A percentile compares a stretch with the other conserved stretches of the same genome.
These are phyloP conservation scores for Patiria miniata DNA, from an alignment of 35 echinoderm and acorn worm species.

Conservation along the genomic window DNA sequence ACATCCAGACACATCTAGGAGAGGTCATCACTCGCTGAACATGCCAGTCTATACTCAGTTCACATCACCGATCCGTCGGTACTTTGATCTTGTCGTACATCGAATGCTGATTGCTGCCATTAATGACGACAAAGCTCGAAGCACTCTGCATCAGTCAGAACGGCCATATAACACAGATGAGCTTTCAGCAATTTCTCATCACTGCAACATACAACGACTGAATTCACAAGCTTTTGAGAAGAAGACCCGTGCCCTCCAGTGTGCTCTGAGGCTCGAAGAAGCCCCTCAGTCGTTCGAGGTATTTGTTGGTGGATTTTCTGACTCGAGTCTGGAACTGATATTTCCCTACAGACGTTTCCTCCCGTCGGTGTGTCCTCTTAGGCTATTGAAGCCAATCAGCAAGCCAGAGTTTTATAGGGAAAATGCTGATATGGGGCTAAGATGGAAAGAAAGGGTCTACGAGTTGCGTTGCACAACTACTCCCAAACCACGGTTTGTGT, in stretches of 20 bases:
- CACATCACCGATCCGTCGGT: conserved; percentile 87
- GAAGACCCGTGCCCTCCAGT: conserved; percentile 34
- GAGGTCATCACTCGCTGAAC: conserved; percentile 64
- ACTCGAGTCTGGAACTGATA: conserved; percentile 42
- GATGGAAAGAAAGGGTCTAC: conserved; percentile 76
- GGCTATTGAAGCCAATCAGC: conserved; percentile 51
- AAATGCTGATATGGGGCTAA: conserved; percentile 26
- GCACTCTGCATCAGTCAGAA: no score
- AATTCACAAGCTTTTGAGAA: conserved; percentile 54
- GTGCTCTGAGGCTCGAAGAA: conserved; percentile 60
- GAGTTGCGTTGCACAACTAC: conserved; percentile 22
- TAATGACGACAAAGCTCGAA: neutral
- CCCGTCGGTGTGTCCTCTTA: conserved; percentile 19
- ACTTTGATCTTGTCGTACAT: conserved; percentile 87
- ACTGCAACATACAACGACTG: conserved; percentile 53
- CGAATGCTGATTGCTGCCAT: conserved; percentile 47
- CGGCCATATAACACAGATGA: conserved; percentile 54
- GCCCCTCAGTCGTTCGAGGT: conserved; percentile 35
- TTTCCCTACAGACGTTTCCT: conserved; percentile 63
- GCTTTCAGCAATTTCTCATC: conserved; percentile 56
- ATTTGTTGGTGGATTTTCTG: conserved; percentile 58
- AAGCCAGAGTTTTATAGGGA: conserved; percentile 51
- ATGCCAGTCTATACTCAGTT: conserved; percentile 75
- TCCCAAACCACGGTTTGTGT: neutral
- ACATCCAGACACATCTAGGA: neutral